phyloP scores from a whole-genome alignment of 2,797 vertebrate genomes.

The Eospalax fontanierii region DNA sequence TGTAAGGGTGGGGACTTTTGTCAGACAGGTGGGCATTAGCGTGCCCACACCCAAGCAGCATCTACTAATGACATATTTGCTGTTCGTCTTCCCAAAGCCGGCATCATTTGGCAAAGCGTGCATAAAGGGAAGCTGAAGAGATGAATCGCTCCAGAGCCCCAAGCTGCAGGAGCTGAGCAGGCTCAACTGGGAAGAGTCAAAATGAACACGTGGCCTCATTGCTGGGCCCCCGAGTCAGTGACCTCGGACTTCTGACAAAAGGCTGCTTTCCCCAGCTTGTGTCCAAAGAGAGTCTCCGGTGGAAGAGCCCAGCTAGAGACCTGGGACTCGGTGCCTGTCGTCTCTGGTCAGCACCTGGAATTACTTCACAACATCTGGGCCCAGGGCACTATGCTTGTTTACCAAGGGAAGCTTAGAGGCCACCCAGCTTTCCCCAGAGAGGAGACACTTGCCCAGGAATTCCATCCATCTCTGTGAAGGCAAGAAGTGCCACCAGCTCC shows the following conservation, averaged over 20 bases:
- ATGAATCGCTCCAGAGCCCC: accelerated
- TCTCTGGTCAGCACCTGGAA: neutral
- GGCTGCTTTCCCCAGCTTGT: neutral
- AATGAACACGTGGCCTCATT: accelerated
- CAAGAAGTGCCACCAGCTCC: neutral
- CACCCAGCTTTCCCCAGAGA: conserved; percentile 10
- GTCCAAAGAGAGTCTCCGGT: neutral
- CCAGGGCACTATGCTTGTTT: neutral
- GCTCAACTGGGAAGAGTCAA: neutral
- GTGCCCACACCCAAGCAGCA: neutral
- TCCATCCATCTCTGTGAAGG: neutral
- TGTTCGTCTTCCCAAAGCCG: neutral
- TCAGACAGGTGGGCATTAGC: accelerated
- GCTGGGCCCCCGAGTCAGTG: neutral
- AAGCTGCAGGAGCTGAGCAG: neutral
- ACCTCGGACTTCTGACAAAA: neutral
- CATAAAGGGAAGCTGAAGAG: neutral
- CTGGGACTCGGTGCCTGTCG: conserved; percentile 67
- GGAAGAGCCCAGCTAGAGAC: neutral
- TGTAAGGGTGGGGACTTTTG: neutral
- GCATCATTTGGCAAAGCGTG: neutral
- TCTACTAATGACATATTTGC: accelerated
- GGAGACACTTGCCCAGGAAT: neutral
- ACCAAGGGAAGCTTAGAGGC: neutral
- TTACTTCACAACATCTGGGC: conserved; percentile 66